Percentiles rank a stretch among this genome's conserved stretches.
Conservation (phyloP, 2,888 invertebrate species). For the Digitonthophagus gazella region DNA sequence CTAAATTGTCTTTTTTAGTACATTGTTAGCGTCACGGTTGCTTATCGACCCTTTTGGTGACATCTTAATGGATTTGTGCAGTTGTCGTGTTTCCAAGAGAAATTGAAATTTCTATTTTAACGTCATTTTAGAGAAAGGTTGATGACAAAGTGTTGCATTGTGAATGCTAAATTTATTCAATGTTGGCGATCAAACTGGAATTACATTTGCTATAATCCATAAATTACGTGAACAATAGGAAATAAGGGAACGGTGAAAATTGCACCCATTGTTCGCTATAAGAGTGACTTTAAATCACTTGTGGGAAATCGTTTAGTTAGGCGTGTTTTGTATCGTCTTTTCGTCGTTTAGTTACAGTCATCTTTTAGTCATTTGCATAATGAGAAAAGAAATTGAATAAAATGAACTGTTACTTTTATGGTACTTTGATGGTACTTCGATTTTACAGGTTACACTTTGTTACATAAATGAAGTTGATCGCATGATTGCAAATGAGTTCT, state of each 20-base stretch:
- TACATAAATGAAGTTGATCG: background rate
- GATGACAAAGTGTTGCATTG: background rate
- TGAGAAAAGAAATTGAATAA: background rate
- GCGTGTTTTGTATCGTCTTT: background rate
- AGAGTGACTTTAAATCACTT: background rate
- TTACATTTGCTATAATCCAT: background rate
- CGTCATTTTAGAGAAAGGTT: background rate
- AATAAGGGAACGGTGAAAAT: background rate
- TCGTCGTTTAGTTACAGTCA: background rate
- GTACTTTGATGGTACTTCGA: no score
- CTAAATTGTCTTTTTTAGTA: no score
- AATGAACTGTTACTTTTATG: no score
- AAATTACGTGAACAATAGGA: background rate
- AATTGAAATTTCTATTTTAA: background rate
- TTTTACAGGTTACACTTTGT: no score
- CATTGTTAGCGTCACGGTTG: no score
- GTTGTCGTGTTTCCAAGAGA: background rate
- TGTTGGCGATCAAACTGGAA: background rate
- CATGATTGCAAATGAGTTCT: background rate
- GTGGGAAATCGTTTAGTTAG: background rate
- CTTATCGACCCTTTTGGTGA: no score
- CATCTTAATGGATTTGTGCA: no score
- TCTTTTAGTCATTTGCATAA: background rate
- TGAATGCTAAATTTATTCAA: background rate
- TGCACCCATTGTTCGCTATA: background rate